phyloP scores from a whole-genome alignment of 2,797 vertebrate species.

The Setipinna tenuifilis region DNA sequence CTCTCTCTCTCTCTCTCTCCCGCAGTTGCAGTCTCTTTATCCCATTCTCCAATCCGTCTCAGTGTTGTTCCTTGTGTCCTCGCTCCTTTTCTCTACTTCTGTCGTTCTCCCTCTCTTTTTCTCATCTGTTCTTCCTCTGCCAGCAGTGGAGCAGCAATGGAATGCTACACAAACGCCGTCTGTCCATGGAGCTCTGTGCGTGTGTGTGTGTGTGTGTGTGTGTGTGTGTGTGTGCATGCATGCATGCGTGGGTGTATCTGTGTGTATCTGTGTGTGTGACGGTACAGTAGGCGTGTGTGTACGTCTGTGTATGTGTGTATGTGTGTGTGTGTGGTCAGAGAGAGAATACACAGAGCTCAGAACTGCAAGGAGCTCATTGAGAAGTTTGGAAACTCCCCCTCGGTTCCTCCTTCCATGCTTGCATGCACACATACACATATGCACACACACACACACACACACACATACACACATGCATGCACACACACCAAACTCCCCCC shows the following conservation, averaged over 20 bases:
- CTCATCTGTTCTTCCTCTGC: conserved; percentile 14
- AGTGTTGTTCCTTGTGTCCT: neutral
- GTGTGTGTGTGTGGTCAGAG: neutral
- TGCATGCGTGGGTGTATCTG: conserved; percentile 5
- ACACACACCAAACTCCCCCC: neutral
- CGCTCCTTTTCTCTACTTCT: neutral
- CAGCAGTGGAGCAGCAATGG: neutral
- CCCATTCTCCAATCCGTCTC: neutral
- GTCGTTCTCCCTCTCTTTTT: conserved; percentile 28
- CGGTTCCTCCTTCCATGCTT: conserved; percentile 51
- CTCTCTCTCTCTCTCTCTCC: conserved; percentile 7
- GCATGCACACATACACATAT: conserved; percentile 15
- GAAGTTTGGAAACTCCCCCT: conserved; percentile 69
- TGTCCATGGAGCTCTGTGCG: conserved; percentile 25
- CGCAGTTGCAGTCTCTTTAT: neutral
- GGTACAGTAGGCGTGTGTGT: neutral
- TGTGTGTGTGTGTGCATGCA: neutral
- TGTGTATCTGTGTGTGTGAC: conserved; percentile 14
- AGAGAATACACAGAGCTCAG: conserved; percentile 20
- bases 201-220: conserved; percentile 15
- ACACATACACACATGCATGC: neutral
- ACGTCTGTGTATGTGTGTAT: neutral
- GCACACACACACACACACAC: neutral
- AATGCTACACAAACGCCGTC: neutral
- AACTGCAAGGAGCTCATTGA: conserved; percentile 57